Evolutionary conservation across 2,113 vertebrate species (phyloP), one percentile per base, ranked within the genome.

Genomic region (Ondatra zibethicus): DNA sequence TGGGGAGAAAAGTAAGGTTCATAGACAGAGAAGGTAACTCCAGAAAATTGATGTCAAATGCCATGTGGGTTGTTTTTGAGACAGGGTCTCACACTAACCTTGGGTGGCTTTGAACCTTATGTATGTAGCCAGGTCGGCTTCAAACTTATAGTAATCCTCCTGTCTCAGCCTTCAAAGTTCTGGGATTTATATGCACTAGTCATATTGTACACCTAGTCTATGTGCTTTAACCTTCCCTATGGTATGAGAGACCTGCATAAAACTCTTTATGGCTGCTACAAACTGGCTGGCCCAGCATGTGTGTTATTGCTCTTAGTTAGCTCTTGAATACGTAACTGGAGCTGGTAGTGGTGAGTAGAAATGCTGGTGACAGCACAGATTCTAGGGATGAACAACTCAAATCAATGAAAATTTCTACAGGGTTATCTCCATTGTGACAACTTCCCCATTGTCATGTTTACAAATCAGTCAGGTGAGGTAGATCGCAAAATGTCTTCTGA

Each of bases 41-140:
- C 39, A 42, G 70, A 93, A 93, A 91, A 33, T 75, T 68, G 68
- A 92, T 92, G 36, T 96, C 78, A 36, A 47, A 50, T 93, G 63
- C 29, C 14, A 5, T 84, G 45, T 29, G 84, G 61, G 61, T 88
- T 68, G 29, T 66, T 87, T 47, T 68, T 68, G 17, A 66, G 63
- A 68, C 63, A 86, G 61, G 29, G 17, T 86, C 29, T 86, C 19
- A 68, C 19, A 66, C 29, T 68, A 33, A 21, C 31, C 19, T 47
- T 66, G 63, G 65, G 29, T 50, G 42, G 42, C 31, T 47, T 68
- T 36, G 65, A 87, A 50, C 42, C 25, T 87, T 45, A 42, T 47
- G 33, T 68, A 50, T 31, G 1, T 68, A 50, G 31, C 63, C 63
- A 45, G 29, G 31, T 8, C 50, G 42, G 12, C 45, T 45, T 87